phyloP scores from a whole-genome alignment of 1,140 invertebrate species.

The Drosophila seguyi region DNA sequence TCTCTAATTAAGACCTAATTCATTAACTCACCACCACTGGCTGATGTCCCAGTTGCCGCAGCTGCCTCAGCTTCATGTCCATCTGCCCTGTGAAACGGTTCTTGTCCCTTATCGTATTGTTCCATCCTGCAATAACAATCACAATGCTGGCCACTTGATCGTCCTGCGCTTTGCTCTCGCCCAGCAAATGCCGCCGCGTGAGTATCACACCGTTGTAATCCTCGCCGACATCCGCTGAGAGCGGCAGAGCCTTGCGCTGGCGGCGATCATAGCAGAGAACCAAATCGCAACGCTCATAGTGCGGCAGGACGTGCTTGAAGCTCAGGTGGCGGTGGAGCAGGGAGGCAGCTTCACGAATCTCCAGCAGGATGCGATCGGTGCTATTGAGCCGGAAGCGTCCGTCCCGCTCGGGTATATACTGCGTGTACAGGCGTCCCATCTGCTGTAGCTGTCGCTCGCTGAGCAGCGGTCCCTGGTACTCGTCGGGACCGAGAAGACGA shows the following conservation, averaged over 20 bases:
- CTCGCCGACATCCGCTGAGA: conserved; percentile 35
- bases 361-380: conserved; percentile 85
- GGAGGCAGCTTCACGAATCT: conserved; percentile 78
- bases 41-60: conserved; percentile 87
- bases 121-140: conserved; percentile 85
- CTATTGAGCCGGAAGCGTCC: conserved; percentile 82
- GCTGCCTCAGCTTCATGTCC: conserved; percentile 86
- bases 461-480: conserved; percentile 86
- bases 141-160: conserved; percentile 83
- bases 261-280: conserved; percentile 72
- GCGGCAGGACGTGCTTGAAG: conserved; percentile 87
- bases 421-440: conserved; percentile 85
- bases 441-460: conserved; percentile 69
- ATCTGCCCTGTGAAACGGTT: conserved; percentile 82
- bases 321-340: conserved; percentile 53
- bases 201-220: conserved; percentile 72
- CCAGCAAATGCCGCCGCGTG: conserved; percentile 79
- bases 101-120: conserved; percentile 84
- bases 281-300: conserved; percentile 86
- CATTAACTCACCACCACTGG: conserved; percentile 87
- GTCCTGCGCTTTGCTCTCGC: conserved; percentile 50
- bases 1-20: no score
- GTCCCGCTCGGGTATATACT: conserved; percentile 85
- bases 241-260: conserved; percentile 33
- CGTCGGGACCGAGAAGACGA: conserved; percentile 83